Evolutionary conservation across 2,888 invertebrate species (phyloP).

Genomic region (Amphipoea oculea): DNA sequence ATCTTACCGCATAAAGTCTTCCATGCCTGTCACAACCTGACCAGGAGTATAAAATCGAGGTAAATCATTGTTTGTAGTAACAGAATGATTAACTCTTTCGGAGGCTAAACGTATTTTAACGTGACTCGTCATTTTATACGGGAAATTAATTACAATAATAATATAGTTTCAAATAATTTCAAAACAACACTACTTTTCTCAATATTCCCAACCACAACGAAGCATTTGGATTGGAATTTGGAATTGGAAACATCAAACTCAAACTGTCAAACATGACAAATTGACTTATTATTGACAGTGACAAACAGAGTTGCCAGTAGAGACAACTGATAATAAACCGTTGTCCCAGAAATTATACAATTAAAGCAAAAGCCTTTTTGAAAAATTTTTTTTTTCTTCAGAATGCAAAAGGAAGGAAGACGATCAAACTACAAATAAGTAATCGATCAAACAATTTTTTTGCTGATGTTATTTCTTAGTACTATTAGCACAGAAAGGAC

Average conservation of each 20-base stretch:
- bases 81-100: conserved; percentile 91
- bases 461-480: no score
- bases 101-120: conserved; percentile 92
- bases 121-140: conserved; percentile 85
- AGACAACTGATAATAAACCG: background rate
- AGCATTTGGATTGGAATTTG: no score
- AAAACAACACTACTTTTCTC: conserved; percentile 21
- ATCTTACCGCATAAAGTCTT: conserved; percentile 95
- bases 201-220: background rate
- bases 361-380: no score
- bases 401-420: no score
- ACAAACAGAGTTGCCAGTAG: background rate
- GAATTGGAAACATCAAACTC: no score
- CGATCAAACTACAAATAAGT: no score
- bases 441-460: no score
- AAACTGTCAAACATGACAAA: background rate
- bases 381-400: no score
- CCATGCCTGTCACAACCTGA: conserved; percentile 95
- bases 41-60: conserved; percentile 96
- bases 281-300: background rate
- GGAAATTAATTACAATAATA: background rate
- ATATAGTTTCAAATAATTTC: background rate
- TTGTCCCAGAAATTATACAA: background rate
- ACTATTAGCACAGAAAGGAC: no score
- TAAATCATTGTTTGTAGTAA: conserved; percentile 89